Evolutionary conservation across 2,797 vertebrate genomes (phyloP).

Genomic region (Pipistrellus nathusii): DNA sequence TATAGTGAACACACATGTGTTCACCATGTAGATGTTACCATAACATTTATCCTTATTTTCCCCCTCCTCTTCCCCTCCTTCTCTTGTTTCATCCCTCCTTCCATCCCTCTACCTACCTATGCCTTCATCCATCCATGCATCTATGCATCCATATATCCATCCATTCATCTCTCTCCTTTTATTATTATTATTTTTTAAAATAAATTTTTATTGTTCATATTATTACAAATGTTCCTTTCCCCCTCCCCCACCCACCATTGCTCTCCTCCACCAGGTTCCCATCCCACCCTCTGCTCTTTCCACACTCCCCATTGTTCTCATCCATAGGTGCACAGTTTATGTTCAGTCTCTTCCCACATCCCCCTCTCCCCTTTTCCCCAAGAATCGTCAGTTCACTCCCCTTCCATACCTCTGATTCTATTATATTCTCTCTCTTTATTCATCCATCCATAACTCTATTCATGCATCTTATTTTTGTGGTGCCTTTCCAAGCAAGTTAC

Average conservation of each 20-base stretch:
- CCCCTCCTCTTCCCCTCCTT: not conserved
- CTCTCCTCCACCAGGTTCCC: too few relatives aligned
- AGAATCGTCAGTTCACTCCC: too few relatives aligned
- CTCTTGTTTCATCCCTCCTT: not conserved
- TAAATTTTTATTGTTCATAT: too few relatives aligned
- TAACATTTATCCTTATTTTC: not conserved
- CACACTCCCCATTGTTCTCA: too few relatives aligned
- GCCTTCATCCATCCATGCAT: not conserved
- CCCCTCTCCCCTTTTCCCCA: too few relatives aligned
- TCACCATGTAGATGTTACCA: not conserved
- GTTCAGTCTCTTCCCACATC: too few relatives aligned
- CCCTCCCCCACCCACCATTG: too few relatives aligned
- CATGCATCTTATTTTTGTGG: not conserved
- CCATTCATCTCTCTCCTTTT: not conserved
- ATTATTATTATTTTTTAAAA: too few relatives aligned
- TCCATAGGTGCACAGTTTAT: too few relatives aligned
- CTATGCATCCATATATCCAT: not conserved
- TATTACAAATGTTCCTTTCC: too few relatives aligned
- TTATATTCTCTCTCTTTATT: not conserved
- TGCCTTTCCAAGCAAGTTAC: slow-evolving; percentile 11
- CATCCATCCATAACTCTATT: not conserved
- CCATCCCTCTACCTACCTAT: not conserved
- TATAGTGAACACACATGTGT: not conserved
- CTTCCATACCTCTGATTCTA: too few relatives aligned
- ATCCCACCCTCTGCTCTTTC: too few relatives aligned